Percentiles rank a stretch among this genome's conserved stretches.
These are phyloP conservation scores for Lycophotia porphyrea DNA, from an alignment of 2,888 invertebrate genomes.

Conservation along the genomic window DNA sequence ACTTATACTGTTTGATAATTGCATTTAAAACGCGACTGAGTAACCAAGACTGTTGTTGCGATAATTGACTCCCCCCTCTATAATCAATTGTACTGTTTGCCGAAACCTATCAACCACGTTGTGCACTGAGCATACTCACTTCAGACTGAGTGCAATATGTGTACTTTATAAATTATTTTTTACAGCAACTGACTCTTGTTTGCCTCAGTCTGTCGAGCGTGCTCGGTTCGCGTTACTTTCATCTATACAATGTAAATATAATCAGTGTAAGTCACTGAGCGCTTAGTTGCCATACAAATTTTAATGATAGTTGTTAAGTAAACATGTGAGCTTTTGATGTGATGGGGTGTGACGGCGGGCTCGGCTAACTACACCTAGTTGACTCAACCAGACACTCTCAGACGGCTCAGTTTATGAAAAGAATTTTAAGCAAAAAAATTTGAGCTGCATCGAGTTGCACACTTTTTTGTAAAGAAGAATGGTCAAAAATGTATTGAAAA, in stretches of 20 bases:
- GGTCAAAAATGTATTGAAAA: not conserved
- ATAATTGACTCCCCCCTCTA: slow-evolving; percentile 75
- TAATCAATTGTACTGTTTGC: slow-evolving; percentile 55
- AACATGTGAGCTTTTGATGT: slow-evolving; percentile 75
- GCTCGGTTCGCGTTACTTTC: slow-evolving; percentile 49
- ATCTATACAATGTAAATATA: slow-evolving; percentile 83
- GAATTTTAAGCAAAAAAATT: slow-evolving; percentile 8
- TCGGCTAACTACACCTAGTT: slow-evolving; percentile 16
- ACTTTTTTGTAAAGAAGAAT: slow-evolving; percentile 15
- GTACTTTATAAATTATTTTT: slow-evolving; percentile 58
- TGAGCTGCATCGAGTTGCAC: slow-evolving; percentile 25
- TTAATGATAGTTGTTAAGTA: slow-evolving; percentile 86
- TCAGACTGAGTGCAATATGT: slow-evolving; percentile 12
- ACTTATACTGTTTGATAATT: slow-evolving; percentile 75
- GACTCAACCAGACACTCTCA: slow-evolving; percentile 2
- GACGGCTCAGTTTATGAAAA: slow-evolving; percentile 33
- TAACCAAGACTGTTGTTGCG: slow-evolving; percentile 84
- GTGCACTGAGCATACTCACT: slow-evolving; percentile 36
- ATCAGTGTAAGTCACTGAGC: slow-evolving; percentile 85
- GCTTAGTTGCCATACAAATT: slow-evolving; percentile 90
- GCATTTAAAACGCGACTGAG: slow-evolving; percentile 85
- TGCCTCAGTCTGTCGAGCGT: slow-evolving; percentile 34
- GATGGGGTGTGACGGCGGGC: slow-evolving; percentile 67
- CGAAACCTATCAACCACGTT: slow-evolving; percentile 35
- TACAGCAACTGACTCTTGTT: slow-evolving; percentile 45